A percentile compares a stretch with the other conserved stretches of the same genome.
Conservation (phyloP, 2,113 vertebrate species). For the Seriola dumerili region DNA sequence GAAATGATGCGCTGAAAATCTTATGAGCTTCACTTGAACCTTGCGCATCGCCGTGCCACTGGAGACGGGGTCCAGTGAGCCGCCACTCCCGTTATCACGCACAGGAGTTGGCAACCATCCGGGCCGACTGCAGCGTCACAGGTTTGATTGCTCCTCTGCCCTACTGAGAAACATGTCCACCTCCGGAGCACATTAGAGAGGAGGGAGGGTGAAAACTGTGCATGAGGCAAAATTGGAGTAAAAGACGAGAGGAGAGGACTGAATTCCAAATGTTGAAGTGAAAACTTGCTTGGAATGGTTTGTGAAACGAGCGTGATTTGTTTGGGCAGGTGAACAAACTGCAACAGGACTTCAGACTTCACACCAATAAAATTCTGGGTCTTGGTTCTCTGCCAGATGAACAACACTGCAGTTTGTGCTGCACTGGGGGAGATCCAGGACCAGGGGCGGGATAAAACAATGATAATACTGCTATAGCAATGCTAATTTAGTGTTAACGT, state of each 20-base stretch:
- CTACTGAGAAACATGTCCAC: background rate
- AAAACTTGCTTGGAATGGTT: too few relatives aligned
- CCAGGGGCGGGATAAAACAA: too few relatives aligned
- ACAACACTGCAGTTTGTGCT: background rate
- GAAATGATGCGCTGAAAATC: slow-evolving; percentile 9
- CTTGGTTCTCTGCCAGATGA: background rate
- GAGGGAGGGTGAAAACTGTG: background rate
- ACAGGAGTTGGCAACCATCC: background rate
- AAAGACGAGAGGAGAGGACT: background rate
- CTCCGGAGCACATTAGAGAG: background rate
- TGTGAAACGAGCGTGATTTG: background rate
- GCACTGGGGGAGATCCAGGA: too few relatives aligned
- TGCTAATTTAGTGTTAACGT: too few relatives aligned
- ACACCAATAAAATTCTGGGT: background rate
- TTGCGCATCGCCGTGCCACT: background rate
- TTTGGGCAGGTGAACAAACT: background rate
- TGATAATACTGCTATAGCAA: too few relatives aligned
- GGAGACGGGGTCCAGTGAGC: slow-evolving; percentile 1
- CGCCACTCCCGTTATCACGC: background rate
- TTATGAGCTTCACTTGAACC: slow-evolving; percentile 11
- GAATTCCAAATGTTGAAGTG: too few relatives aligned
- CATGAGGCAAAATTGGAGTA: background rate
- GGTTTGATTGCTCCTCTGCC: background rate
- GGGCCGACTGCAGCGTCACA: background rate
- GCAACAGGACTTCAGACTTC: background rate